Conservation (phyloP, 2,113 vertebrate genomes). For the Bothrops jararaca region DNA sequence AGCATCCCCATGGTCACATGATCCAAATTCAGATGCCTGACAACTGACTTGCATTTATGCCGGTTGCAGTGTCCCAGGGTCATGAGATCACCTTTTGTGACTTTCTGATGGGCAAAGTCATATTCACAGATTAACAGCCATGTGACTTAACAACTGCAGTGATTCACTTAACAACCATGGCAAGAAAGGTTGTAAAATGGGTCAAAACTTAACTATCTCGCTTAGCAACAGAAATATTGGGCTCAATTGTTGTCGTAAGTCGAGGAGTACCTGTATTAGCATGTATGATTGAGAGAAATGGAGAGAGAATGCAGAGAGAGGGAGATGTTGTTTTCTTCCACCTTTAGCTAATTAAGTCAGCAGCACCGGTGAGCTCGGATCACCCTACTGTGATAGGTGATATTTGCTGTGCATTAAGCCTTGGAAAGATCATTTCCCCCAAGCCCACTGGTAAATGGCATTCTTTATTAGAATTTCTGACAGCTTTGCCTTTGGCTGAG, state of each 20-base stretch:
- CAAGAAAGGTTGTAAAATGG: no score
- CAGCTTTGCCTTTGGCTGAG: not conserved
- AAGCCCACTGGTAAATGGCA: conserved; percentile 25
- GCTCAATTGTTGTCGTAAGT: not conserved
- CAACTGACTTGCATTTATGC: no score
- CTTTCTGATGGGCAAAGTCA: not conserved
- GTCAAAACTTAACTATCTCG: no score
- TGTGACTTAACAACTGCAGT: no score
- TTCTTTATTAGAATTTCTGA: conserved; percentile 18
- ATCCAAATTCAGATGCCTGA: no score
- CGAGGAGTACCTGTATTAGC: not conserved
- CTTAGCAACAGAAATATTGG: not conserved
- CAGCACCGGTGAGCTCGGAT: not conserved
- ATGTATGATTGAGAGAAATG: not conserved
- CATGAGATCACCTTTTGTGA: not conserved
- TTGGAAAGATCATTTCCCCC: conserved; percentile 11
- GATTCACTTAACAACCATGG: no score
- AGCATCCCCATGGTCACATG: not conserved
- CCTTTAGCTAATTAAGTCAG: not conserved
- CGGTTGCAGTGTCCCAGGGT: no score
- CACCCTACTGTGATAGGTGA: not conserved
- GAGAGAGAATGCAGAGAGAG: not conserved
- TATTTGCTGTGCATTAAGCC: conserved; percentile 5
- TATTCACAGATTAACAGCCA: no score
- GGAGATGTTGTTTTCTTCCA: not conserved